Evolutionary conservation across 2,888 invertebrate species (phyloP).

Genomic region (Dynastes hyllus): DNA sequence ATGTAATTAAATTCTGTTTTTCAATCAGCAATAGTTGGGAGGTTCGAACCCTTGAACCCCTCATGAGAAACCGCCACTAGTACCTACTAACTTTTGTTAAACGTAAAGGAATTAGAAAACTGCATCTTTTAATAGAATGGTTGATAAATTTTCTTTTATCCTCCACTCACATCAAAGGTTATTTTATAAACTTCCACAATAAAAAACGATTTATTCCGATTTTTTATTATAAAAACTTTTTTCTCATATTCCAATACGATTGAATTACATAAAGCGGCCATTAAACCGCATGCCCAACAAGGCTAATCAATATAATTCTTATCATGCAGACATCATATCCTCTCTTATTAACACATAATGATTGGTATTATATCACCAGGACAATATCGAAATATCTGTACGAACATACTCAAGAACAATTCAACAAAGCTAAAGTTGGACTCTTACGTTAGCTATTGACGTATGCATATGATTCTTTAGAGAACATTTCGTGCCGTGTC

Average conservation of each 20-base stretch:
- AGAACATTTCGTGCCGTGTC: constrained; percentile 3
- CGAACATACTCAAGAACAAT: constrained; percentile 8
- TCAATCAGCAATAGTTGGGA: too few relatives aligned
- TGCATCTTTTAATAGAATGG: neutral
- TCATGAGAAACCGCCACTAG: too few relatives aligned
- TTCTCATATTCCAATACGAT: neutral
- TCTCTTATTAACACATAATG: constrained; percentile 43
- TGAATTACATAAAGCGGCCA: neutral
- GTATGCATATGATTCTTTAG: constrained; percentile 13
- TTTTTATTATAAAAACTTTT: too few relatives aligned
- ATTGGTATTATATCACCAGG: constrained; percentile 30
- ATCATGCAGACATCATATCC: constrained; percentile 24
- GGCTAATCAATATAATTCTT: constrained; percentile 37
- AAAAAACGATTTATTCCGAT: too few relatives aligned
- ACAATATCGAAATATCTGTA: constrained; percentile 35
- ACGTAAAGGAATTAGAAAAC: too few relatives aligned
- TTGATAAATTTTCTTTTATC: neutral
- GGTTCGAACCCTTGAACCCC: too few relatives aligned
- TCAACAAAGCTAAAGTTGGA: neutral
- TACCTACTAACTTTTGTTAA: too few relatives aligned
- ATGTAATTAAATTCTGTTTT: too few relatives aligned
- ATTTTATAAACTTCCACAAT: too few relatives aligned
- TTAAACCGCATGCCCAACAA: constrained; percentile 15
- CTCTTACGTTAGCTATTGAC: constrained; percentile 31
- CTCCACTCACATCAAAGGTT: too few relatives aligned